Conservation (phyloP, 2,113 vertebrate species). For the Rattus norvegicus region DNA sequence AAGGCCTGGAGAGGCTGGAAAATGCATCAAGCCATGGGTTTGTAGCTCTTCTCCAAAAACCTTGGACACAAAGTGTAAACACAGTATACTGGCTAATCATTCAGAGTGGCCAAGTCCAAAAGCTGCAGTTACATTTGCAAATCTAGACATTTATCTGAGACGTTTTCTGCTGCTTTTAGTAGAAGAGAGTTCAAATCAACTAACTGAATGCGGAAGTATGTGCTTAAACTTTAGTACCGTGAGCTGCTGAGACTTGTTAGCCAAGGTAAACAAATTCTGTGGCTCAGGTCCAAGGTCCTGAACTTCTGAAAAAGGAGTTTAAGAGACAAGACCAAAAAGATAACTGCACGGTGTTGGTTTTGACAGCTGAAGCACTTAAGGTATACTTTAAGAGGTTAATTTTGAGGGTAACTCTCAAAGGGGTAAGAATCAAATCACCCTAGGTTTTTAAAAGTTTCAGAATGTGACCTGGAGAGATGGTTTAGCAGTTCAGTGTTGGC, state of each 20-base stretch:
- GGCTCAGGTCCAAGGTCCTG: background rate
- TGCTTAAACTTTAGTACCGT: background rate
- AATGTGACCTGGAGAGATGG: background rate
- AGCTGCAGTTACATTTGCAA: background rate
- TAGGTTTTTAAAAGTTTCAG: slow-evolving; percentile 24
- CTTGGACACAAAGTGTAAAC: background rate
- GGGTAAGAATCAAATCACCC: background rate
- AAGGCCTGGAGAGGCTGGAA: background rate
- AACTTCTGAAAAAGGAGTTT: background rate
- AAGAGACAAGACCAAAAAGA: background rate
- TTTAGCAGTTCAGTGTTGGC: background rate
- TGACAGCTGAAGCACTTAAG: slow-evolving; percentile 15
- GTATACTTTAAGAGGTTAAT: slow-evolving; percentile 29
- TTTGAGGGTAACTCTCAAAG: slow-evolving; percentile 36
- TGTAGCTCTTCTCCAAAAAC: background rate
- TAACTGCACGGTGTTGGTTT: background rate
- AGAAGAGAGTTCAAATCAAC: background rate
- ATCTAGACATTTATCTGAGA: background rate
- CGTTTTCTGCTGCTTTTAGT: background rate
- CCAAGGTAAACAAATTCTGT: slow-evolving; percentile 16
- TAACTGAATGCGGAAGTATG: background rate
- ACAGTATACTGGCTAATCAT: background rate
- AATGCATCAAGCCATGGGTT: background rate
- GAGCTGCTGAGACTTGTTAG: background rate
- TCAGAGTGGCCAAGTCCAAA: background rate